Percentiles rank a stretch among this genome's conserved stretches.
Conservation (phyloP, 2,797 vertebrate genomes). For the Argyrosomus regius region DNA sequence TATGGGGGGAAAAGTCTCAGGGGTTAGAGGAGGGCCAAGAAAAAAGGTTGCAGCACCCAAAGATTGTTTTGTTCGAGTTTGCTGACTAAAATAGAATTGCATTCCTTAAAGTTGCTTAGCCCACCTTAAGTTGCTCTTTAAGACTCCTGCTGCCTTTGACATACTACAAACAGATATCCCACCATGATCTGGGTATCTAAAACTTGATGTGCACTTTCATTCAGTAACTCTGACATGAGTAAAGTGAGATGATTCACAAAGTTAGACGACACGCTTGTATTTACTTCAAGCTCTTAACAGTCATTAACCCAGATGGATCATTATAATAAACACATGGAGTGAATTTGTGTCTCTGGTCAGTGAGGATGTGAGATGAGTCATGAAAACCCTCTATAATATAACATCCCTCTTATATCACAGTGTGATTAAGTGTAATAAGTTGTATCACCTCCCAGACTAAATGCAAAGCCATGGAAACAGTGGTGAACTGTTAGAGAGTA, state of each 20-base stretch:
- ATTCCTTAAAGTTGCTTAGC: too few species aligned
- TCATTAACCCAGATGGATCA: background rate
- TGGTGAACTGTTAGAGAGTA: background rate
- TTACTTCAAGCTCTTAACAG: background rate
- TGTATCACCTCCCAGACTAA: slow-evolving; percentile 4
- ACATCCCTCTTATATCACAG: slow-evolving; percentile 8
- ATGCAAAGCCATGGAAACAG: slow-evolving; percentile 16
- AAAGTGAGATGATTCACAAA: background rate
- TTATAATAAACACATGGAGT: background rate
- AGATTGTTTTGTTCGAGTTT: too few species aligned
- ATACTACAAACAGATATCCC: background rate
- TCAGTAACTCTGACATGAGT: slow-evolving; percentile 8
- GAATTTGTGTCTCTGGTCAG: background rate
- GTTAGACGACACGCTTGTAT: background rate
- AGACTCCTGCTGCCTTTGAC: background rate
- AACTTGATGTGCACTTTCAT: background rate
- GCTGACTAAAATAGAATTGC: too few species aligned
- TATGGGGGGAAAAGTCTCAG: too few species aligned
- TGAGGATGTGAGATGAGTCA: background rate
- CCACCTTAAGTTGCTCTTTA: background rate
- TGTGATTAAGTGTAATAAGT: slow-evolving; percentile 9
- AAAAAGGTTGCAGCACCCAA: too few species aligned
- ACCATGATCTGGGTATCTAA: background rate
- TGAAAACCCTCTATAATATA: slow-evolving; percentile 3
- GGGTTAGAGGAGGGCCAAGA: too few species aligned